Evolutionary conservation across 2,113 vertebrate genomes (phyloP).

Genomic region (Calcarius ornatus): DNA sequence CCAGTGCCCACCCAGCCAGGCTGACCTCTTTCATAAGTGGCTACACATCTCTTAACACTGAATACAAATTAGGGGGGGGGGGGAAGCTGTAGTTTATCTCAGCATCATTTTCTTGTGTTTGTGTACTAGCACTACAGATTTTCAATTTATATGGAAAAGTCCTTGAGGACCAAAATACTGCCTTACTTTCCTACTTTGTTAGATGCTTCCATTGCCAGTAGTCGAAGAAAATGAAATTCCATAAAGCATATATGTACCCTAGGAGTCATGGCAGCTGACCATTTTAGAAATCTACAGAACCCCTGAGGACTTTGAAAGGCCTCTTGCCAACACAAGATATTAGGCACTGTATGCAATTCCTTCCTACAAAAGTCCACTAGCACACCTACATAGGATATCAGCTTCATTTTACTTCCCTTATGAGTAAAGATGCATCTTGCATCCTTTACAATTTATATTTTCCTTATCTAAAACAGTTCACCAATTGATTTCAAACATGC

Average conservation of each 20-base stretch:
- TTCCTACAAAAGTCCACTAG: not conserved
- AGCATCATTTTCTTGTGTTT: not conserved
- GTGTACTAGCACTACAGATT: not conserved
- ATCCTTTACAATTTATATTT: not conserved
- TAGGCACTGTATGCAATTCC: not conserved
- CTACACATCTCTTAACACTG: not conserved
- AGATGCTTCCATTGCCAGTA: not conserved
- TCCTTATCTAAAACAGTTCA: not conserved
- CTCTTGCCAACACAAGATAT: not conserved
- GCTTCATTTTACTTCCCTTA: not conserved
- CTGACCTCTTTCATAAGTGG: not conserved
- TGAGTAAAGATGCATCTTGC: not conserved
- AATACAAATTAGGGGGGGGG: not conserved
- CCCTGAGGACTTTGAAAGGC: not conserved
- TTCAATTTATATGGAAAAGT: not conserved
- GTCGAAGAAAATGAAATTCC: not conserved
- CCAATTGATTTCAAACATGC: not conserved
- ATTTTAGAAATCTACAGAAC: not conserved
- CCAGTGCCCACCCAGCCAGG: not conserved
- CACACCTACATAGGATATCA: not conserved
- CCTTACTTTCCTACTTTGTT: not conserved
- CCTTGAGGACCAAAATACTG: not conserved
- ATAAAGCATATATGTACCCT: not conserved
- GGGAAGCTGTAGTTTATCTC: not conserved
- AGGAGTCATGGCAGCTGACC: not conserved